These are phyloP conservation scores for Chiloscyllium plagiosum DNA, from an alignment of 2,113 vertebrate genomes.

Conservation along the genomic window DNA sequence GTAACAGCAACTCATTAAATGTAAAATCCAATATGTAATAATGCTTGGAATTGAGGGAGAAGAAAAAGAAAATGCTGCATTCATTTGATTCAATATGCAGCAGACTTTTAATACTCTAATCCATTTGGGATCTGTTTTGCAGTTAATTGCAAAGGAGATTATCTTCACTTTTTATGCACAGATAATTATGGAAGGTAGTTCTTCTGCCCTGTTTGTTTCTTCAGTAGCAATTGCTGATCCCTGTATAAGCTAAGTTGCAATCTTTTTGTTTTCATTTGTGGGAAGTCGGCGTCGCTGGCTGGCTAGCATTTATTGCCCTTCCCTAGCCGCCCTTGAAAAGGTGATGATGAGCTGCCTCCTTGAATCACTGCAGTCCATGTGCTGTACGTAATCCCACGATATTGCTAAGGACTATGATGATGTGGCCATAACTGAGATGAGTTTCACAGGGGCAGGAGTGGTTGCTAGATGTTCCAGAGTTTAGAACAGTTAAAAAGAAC, in stretches of 20 bases:
- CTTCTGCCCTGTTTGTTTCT: background rate
- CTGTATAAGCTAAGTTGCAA: background rate
- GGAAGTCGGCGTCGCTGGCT: no score
- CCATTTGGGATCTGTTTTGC: background rate
- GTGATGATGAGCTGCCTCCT: no score
- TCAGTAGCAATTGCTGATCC: background rate
- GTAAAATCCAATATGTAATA: background rate
- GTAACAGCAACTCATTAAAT: background rate
- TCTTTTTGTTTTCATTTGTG: no score
- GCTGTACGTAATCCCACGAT: no score
- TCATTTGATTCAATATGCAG: background rate
- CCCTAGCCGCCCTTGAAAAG: no score
- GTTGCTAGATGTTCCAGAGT: no score
- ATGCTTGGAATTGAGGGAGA: background rate
- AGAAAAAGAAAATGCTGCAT: background rate
- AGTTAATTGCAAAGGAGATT: background rate
- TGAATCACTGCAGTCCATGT: no score
- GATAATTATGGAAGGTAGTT: background rate
- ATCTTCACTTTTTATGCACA: background rate
- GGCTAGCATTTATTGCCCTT: no score
- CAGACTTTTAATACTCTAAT: background rate
- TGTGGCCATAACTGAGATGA: no score
- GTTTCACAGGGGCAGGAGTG: no score
- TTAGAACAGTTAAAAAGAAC: no score
- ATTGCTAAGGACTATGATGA: no score